Base-by-base conservation (phyloP, 2,113 vertebrate genomes). In the Sander vitreus region DNA sequence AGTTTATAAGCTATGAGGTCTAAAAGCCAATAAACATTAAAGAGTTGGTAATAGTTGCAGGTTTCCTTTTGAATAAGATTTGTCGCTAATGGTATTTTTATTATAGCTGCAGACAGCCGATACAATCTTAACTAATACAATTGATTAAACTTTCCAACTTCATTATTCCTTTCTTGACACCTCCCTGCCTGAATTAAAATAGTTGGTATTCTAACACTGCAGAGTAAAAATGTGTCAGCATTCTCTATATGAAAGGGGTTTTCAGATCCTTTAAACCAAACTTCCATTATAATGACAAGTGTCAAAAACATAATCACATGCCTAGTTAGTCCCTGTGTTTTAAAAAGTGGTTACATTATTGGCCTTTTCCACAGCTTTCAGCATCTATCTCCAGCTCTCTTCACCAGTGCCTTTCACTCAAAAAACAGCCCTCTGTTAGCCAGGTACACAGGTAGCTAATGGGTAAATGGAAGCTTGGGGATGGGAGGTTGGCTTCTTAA, bases 401-500 rank as follows among this genome's bases (percentile, higher is more conserved):
- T 79, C 50, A 58, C 12, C 45, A 16, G 19, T 7, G 14, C 2
- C 16, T 64, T 71, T 75, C 60, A 55, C 59, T 73, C 6, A 47
- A 36, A 51, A 62, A 45, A 39, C 13, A 33, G 50, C 55, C 33
- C 18, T 69, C 23, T 23, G 47, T 69, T 69, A 69, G 65, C 73
- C 55, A 33, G 16, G 39, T 30, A 13, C 66, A 66, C 55, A 65
- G 54, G 30, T 80, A 51, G 54, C 74, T 85, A 80, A 74, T 82
- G 76, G 80, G 27, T 81, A 80, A 88, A 83, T 54, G 74, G 80
- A 71, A 84, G 74, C 80, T 78, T 25, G 65, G 43, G 67, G 66
- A 85, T 79, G 43, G 64, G 45, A 78, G 79, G 83, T 65, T 73
- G 77, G 76, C 66, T 73, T 83, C 80, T 84, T 88, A 80, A 88